Conservation (phyloP, 2,888 invertebrate genomes). For the Dione vanillae region DNA sequence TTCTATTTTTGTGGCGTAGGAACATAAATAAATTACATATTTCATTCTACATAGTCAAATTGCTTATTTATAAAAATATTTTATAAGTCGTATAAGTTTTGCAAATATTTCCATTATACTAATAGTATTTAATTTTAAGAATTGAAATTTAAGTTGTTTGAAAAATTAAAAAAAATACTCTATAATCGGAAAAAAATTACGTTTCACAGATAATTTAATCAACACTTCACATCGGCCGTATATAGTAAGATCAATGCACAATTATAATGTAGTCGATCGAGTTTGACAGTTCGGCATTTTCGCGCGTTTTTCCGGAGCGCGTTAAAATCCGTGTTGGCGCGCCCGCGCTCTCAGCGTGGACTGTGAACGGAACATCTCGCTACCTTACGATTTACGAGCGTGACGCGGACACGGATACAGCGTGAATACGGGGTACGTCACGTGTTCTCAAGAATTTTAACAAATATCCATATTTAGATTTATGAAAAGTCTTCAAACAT, state of each 20-base stretch:
- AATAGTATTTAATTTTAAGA: neutral
- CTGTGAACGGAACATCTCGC: constrained; percentile 71
- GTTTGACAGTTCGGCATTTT: constrained; percentile 77
- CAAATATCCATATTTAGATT: neutral
- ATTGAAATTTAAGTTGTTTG: constrained; percentile 5
- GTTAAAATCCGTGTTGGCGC: constrained; percentile 59
- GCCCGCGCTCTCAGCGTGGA: constrained; percentile 70
- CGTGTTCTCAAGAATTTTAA: constrained; percentile 44
- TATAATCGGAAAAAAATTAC: constrained; percentile 30
- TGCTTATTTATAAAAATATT: too few relatives aligned
- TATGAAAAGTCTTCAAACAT: neutral
- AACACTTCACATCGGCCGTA: constrained; percentile 54
- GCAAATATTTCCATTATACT: neutral
- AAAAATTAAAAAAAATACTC: neutral
- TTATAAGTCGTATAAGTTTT: neutral
- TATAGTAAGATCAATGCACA: constrained; percentile 48
- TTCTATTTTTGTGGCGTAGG: neutral
- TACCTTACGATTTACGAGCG: constrained; percentile 75
- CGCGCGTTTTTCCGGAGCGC: constrained; percentile 79
- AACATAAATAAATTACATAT: neutral
- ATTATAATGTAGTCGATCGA: constrained; percentile 58
- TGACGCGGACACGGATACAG: constrained; percentile 77
- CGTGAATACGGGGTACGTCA: constrained; percentile 58
- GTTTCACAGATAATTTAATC: constrained; percentile 45
- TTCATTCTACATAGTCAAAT: too few relatives aligned